Evolutionary conservation across 2,113 vertebrate species (phyloP), one percentile per base, ranked within the genome.

Genomic region (Engraulis encrasicolus): DNA sequence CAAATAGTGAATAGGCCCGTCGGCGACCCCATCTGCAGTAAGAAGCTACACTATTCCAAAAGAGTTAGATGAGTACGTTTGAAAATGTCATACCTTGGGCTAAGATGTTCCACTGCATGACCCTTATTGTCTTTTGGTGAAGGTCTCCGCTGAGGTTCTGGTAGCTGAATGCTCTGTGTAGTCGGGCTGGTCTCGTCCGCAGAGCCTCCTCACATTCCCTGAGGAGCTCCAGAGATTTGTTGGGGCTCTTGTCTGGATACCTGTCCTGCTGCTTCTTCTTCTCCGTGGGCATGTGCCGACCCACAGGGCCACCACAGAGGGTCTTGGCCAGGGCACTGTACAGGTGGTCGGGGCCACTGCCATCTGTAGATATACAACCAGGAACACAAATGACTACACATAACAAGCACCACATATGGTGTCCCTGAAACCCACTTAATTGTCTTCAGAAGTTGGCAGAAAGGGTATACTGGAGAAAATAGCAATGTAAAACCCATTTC

Each of bases 91-190:
- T 94, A 99, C 98, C 98, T 96, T 99, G 98, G 15, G 98, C 98
- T 0, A 99, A 95, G 85, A 99, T 98, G 89, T 99, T 99, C 98
- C 98, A 99, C 87, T 99, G 98, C 97, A 99, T 96, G 89, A 99
- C 92, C 52, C 97, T 93, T 37, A 99, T 96, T 74, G 95, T 89
- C 1, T 91, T n/a, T n/a, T 66, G 58, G 23, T 9, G 58, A 66
- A 7, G 7, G 58, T 66, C 58, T 14, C 58, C n/a, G 23, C 20
- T 7, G n/a, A 0, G 5, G 23, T 27, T 31, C n/a, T 66, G 86
- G 34, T 74, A 83, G 86, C 97, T 90, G 2, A 99, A 97, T 52
- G 89, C 90, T 84, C 97, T 95, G 89, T 93, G 95, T 84, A 95
- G 91, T 0, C 96, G 95, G n/a, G 96, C 92, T 0, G 97, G 96